Percentiles rank a stretch among this genome's conserved stretches.
These are phyloP conservation scores for Opisthograptis luteolata DNA, from an alignment of 2,888 invertebrate genomes.

Conservation along the genomic window DNA sequence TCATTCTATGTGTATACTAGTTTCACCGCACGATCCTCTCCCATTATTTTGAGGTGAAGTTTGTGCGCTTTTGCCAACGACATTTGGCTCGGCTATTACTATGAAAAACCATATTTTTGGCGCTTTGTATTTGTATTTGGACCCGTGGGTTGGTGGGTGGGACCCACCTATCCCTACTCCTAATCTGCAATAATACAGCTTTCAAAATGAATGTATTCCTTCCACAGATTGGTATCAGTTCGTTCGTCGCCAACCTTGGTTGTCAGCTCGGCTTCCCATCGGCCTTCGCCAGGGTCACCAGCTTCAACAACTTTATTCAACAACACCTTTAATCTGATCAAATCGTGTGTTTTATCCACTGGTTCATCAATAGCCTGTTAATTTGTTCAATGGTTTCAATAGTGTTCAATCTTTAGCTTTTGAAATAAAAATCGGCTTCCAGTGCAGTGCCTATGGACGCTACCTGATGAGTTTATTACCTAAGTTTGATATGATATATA, in stretches of 20 bases:
- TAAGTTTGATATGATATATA: slow-evolving; percentile 1
- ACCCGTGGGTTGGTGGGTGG: no score
- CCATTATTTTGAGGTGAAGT: no score
- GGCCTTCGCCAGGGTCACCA: slow-evolving; percentile 60
- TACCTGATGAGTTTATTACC: not conserved
- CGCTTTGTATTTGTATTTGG: no score
- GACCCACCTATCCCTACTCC: no score
- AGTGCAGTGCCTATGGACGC: slow-evolving; percentile 16
- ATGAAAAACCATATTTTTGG: no score
- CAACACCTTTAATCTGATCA: slow-evolving; percentile 40
- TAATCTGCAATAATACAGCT: no score
- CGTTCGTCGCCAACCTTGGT: slow-evolving; percentile 53
- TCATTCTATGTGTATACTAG: no score
- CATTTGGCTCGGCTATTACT: no score
- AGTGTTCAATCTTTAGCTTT: slow-evolving; percentile 4
- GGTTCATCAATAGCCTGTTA: not conserved
- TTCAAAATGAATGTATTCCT: not conserved
- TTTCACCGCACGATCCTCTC: no score
- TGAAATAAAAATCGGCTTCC: slow-evolving; percentile 3
- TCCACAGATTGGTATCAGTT: slow-evolving; percentile 62
- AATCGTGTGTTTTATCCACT: no score
- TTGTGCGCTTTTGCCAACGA: no score
- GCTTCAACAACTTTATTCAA: slow-evolving; percentile 53
- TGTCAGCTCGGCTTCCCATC: slow-evolving; percentile 61
- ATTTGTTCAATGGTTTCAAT: not conserved